Base-by-base conservation (phyloP, 2,888 invertebrate species). In the Scelioninae gen. 1 region DNA sequence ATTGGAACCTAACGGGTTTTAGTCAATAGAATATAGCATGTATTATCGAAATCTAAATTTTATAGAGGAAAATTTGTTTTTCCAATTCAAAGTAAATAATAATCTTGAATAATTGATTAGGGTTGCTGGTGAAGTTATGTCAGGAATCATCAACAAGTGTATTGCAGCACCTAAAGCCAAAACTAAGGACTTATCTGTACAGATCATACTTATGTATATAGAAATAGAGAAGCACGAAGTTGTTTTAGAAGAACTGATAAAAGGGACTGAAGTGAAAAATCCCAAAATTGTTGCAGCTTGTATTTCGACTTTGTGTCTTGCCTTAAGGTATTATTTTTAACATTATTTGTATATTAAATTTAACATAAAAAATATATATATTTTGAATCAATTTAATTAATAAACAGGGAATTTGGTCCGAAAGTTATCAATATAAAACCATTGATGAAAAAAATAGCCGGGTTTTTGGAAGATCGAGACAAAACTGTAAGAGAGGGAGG, bases 151-250 rank as follows among this genome's bases (percentile, higher is more conserved):
- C 0, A 94, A 95, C 65, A 99, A 99, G 93, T 98, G 98, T 91
- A 95, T 99, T 86, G 98, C 97, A 34, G 97, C 98, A 2, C 96
- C 97, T 2, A 97, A 96, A 93, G 95, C 96, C 5, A 98, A 96
- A 92, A 98, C 98, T 8, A 97, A 96, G 92, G 99, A 99, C 85
- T 94, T 98, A 56, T 96, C 98, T 0, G 94, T 96, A 76, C 98
- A 98, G 93, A 95, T 99, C 82, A 95, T 96, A 5, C 93, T 99
- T 78, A 97, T 98, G 97, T 98, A 97, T 91, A 94, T 99, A 86
- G 99, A 99, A 93, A 97, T 98, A 88, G 99, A 99, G 90, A 98
- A 98, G 91, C 96, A 97, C 82, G 99, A 99, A 85, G 93, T 95
- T 10, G 97, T 98, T 0, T 94, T 96, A 87, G 99, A 99, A 86